These are phyloP conservation scores for Chitala chitala DNA, from an alignment of 2,113 vertebrate genomes.

Conservation along the genomic window DNA sequence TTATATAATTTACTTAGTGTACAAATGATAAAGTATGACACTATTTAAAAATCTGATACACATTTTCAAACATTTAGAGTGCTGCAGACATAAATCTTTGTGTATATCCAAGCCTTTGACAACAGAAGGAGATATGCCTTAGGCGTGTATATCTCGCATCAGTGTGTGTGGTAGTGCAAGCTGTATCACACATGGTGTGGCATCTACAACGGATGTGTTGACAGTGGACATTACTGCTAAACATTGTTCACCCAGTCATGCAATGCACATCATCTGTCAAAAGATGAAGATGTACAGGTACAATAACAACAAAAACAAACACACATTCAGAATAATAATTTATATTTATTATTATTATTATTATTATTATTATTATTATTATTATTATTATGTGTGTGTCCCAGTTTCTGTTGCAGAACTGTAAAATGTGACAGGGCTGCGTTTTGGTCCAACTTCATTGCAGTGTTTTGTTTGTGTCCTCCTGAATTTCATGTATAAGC, in stretches of 20 bases:
- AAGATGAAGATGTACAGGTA: too few relatives aligned
- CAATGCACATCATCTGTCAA: too few relatives aligned
- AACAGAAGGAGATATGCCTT: not conserved
- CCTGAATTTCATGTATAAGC: not conserved
- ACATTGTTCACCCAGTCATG: too few relatives aligned
- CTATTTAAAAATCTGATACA: not conserved
- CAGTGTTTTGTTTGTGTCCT: constrained; percentile 2
- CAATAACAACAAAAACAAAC: too few relatives aligned
- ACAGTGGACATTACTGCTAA: not conserved
- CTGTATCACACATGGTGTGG: not conserved
- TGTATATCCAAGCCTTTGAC: not conserved
- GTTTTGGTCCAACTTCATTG: not conserved
- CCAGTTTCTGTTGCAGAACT: not conserved
- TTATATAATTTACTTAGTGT: not conserved
- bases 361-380: too few relatives aligned
- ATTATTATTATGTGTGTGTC: not conserved
- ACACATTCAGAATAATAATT: too few relatives aligned
- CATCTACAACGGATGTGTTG: not conserved
- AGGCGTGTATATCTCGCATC: not conserved
- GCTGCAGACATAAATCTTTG: not conserved
- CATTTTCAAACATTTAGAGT: constrained; percentile 5
- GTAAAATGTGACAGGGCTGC: not conserved
- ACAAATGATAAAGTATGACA: not conserved
- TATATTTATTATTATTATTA: too few relatives aligned
- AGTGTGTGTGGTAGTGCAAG: not conserved